Conservation (phyloP, 2,113 vertebrate genomes). For the Sander vitreus region DNA sequence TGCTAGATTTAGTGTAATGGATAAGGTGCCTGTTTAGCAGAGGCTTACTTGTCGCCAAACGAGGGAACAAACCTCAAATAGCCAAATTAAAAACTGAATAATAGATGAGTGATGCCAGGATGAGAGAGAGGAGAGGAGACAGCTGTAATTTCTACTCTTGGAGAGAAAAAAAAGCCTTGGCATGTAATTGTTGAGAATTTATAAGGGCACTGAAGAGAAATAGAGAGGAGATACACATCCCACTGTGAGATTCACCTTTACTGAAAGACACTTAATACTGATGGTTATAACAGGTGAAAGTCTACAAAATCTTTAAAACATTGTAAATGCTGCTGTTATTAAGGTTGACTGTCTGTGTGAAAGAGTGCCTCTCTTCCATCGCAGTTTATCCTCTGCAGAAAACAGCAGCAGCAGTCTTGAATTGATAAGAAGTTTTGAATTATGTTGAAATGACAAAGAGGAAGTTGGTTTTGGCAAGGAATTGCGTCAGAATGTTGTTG, state of each 20-base stretch:
- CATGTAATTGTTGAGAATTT: slow-evolving; percentile 80
- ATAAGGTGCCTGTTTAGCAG: slow-evolving; percentile 84
- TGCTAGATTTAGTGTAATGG: slow-evolving; percentile 84
- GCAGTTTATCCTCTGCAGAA: slow-evolving; percentile 49
- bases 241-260: slow-evolving; percentile 73
- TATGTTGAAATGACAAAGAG: slow-evolving; percentile 59
- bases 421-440: slow-evolving; percentile 73
- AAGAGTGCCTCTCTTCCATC: slow-evolving; percentile 37
- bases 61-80: slow-evolving; percentile 85
- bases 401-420: slow-evolving; percentile 61
- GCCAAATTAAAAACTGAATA: slow-evolving; percentile 88
- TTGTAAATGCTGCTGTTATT: slow-evolving; percentile 73
- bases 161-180: slow-evolving; percentile 60
- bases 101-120: slow-evolving; percentile 85
- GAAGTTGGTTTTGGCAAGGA: slow-evolving; percentile 69
- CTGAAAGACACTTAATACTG: slow-evolving; percentile 67
- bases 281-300: slow-evolving; percentile 63
- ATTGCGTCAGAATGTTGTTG: slow-evolving; percentile 64
- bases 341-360: slow-evolving; percentile 48
- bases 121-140: slow-evolving; percentile 80
- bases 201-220: slow-evolving; percentile 71
- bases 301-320: slow-evolving; percentile 74
- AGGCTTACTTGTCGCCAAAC: slow-evolving; percentile 82
- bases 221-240: slow-evolving; percentile 62
- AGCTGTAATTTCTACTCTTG: slow-evolving; percentile 83